Percentiles rank a stretch among this genome's conserved stretches.
Conservation (phyloP, 2,888 invertebrate genomes). For the Amphipoea oculea region DNA sequence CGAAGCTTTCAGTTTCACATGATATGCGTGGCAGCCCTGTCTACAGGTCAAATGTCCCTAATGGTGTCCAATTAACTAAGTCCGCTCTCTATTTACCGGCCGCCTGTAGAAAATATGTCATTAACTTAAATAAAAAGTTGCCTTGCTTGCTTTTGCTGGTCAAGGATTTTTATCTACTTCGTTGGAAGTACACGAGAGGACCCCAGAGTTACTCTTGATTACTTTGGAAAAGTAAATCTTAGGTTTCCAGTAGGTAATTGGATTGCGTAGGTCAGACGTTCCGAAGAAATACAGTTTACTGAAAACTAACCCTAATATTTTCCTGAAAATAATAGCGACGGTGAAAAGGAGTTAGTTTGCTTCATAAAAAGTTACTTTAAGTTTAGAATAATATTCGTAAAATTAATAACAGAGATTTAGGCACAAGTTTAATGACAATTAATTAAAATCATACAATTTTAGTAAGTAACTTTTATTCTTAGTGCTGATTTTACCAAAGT, state of each 20-base stretch:
- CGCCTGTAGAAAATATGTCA: constrained; percentile 60
- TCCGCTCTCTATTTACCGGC: constrained; percentile 64
- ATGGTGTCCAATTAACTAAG: constrained; percentile 70
- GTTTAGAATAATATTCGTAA: background rate
- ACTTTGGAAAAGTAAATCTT: constrained; percentile 10
- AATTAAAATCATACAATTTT: constrained; percentile 11
- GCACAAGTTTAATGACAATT: constrained; percentile 18
- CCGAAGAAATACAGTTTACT: constrained; percentile 13
- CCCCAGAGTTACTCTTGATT: constrained; percentile 21
- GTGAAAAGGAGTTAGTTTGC: background rate
- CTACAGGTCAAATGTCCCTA: constrained; percentile 67
- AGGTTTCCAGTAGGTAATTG: constrained; percentile 18
- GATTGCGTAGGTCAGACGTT: background rate
- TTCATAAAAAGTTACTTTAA: background rate
- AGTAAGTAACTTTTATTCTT: background rate
- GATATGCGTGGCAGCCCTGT: constrained; percentile 53
- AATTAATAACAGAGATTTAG: constrained; percentile 4
- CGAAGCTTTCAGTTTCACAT: background rate
- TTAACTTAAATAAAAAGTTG: constrained; percentile 57
- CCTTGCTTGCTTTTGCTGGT: constrained; percentile 36
- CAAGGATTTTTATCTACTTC: constrained; percentile 39
- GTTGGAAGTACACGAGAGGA: constrained; percentile 10
- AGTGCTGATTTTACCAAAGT: background rate
- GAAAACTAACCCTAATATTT: background rate
- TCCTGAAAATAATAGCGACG: background rate